Conservation (phyloP, 2,113 vertebrate species). For the Calyptomena viridis region DNA sequence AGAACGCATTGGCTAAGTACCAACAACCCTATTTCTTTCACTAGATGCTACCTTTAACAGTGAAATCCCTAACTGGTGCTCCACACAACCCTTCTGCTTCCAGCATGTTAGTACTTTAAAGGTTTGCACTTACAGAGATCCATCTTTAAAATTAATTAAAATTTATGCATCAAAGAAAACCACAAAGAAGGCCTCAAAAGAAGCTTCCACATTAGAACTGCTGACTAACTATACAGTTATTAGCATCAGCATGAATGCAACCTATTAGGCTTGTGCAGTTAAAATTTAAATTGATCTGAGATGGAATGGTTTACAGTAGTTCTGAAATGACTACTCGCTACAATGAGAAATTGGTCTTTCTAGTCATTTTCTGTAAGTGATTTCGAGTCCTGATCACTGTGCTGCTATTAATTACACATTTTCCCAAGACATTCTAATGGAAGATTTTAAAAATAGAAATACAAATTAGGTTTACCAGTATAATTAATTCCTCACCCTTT, state of each 20-base stretch:
- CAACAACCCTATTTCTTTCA: constrained; percentile 5
- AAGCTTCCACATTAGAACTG: neutral
- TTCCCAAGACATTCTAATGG: neutral
- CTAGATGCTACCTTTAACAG: neutral
- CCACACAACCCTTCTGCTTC: neutral
- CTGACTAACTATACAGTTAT: neutral
- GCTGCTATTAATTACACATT: neutral
- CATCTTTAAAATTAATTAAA: too few relatives aligned
- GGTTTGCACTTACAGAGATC: too few relatives aligned
- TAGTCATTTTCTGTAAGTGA: neutral
- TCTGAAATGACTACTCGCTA: neutral
- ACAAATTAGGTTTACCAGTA: neutral
- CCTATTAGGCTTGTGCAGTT: neutral
- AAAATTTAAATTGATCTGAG: neutral
- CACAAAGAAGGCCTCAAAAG: neutral
- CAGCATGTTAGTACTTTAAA: neutral
- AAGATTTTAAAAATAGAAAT: neutral
- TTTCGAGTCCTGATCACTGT: neutral
- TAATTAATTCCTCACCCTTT: neutral
- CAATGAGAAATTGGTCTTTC: neutral
- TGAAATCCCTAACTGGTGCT: neutral
- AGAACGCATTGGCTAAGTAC: neutral
- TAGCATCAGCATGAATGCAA: neutral
- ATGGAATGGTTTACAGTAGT: neutral
- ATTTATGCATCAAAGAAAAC: neutral